Evolutionary conservation across 1,140 invertebrate genomes (phyloP), one percentile per base, ranked within the genome.

Genomic region (Orussus abietinus): DNA sequence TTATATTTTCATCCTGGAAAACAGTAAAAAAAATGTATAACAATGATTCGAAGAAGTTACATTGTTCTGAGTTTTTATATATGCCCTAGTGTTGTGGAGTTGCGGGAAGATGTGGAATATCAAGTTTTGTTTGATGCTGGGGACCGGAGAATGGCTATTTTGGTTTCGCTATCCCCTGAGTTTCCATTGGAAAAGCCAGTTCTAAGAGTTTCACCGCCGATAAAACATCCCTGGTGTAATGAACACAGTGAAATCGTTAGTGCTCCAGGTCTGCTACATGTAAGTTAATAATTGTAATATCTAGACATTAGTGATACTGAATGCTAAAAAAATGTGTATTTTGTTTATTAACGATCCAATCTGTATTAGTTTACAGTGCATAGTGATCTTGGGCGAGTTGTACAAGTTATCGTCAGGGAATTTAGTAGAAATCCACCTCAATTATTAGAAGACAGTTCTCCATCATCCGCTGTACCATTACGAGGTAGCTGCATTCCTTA

Each of bases 401-500:
- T 88, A 1, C 85, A 88, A 64, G 85, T 81, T 7, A 83, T 88
- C 26, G 85, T 85, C 41, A 69, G 85, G 54, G 85, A 88, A 64
- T 85, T 86, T 51, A 81, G 84, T 62, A 77, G 80, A 56, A 78
- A 78, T 59, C 80, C 80, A 28, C 80, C 80, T 2, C 64, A 68
- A 38, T 54, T 78, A 40, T 38, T 64, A 44, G 64, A 69, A 41
- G 70, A 76, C 49, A 66, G 58, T 47, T 65, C 62, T 19, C 53
- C 62, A 33, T 57, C 67, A 34, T 54, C 69, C 25, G 60, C 62
- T 38, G 52, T 68, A 28, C 45, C 64, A 43, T 63, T 66, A 33
- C 61, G 57, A 72, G 75, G 74, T 75, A 62, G 15, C 5, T 26
- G 44, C 12, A 4, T 14, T 31, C 25, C 25, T 30, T 35, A 12